These are phyloP conservation scores for Platyscapa corneri DNA, from an alignment of 1,140 invertebrate genomes.

Conservation along the genomic window DNA sequence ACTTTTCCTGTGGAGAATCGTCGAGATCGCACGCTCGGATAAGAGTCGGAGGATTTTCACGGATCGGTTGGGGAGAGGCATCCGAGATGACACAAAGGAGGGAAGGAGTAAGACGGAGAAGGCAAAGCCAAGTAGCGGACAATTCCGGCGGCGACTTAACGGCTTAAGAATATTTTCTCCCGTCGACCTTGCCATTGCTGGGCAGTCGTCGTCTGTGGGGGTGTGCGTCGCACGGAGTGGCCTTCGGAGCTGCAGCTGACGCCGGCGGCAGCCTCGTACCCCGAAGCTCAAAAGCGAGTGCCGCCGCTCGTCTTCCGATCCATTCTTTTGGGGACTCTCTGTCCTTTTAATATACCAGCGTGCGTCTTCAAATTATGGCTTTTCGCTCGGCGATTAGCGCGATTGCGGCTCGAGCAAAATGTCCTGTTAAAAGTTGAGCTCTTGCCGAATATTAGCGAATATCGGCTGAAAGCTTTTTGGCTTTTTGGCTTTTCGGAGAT, in stretches of 20 bases:
- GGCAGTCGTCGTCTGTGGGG: background rate
- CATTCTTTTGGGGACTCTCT: background rate
- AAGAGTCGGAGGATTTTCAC: conserved; percentile 23
- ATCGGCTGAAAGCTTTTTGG: background rate
- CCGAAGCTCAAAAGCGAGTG: no score
- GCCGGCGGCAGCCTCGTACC: background rate
- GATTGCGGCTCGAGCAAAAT: background rate
- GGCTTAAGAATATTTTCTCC: conserved; percentile 30
- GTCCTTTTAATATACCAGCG: background rate
- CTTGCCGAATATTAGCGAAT: no score
- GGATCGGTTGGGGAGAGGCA: background rate
- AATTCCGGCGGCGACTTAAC: conserved; percentile 44
- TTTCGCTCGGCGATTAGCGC: background rate
- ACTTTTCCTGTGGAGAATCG: background rate
- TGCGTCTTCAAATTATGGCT: background rate
- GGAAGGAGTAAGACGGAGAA: background rate
- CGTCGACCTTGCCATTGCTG: conserved; percentile 1
- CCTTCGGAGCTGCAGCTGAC: background rate
- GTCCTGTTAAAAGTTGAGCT: background rate
- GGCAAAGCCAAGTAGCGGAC: conserved; percentile 29
- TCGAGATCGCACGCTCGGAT: conserved; percentile 3
- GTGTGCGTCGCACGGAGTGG: background rate
- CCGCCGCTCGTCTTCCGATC: background rate
- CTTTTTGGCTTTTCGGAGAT: background rate
- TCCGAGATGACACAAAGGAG: background rate